Conservation (phyloP, 2,797 vertebrate species). For the Chaetodon trifasciatus region DNA sequence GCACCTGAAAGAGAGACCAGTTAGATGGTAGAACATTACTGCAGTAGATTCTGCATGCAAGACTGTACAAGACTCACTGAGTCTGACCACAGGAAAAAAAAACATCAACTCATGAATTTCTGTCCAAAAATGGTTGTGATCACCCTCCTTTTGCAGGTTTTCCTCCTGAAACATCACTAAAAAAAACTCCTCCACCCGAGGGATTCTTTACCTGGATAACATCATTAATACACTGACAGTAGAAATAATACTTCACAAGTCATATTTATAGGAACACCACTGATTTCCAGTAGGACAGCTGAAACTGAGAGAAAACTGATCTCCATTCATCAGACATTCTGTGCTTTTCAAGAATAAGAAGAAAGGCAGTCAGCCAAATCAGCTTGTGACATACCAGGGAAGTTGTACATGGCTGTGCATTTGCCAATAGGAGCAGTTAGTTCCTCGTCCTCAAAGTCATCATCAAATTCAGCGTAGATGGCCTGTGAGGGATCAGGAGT, state of each 20-base stretch:
- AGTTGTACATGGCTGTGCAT: conserved; percentile 92
- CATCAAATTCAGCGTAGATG: conserved; percentile 93
- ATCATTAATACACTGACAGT: background rate
- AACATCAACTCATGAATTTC: background rate
- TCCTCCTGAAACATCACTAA: background rate
- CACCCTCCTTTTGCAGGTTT: background rate
- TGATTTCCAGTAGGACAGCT: background rate
- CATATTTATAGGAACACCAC: background rate
- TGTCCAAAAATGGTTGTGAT: background rate
- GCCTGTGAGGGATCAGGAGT: conserved; percentile 87
- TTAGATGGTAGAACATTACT: background rate
- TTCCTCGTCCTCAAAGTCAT: conserved; percentile 93
- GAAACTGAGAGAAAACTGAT: too few relatives aligned
- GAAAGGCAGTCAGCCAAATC: background rate
- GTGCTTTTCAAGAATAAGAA: background rate
- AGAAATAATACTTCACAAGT: background rate
- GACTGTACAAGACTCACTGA: background rate
- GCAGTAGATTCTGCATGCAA: background rate
- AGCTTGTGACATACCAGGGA: conserved; percentile 85
- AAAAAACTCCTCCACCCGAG: background rate
- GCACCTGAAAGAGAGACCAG: conserved; percentile 81
- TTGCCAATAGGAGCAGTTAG: conserved; percentile 87
- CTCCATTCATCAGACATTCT: background rate
- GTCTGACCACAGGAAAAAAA: background rate
- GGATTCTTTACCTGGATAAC: background rate